phyloP scores from a whole-genome alignment of 2,113 vertebrate species.

The Callaeas wilsoni region DNA sequence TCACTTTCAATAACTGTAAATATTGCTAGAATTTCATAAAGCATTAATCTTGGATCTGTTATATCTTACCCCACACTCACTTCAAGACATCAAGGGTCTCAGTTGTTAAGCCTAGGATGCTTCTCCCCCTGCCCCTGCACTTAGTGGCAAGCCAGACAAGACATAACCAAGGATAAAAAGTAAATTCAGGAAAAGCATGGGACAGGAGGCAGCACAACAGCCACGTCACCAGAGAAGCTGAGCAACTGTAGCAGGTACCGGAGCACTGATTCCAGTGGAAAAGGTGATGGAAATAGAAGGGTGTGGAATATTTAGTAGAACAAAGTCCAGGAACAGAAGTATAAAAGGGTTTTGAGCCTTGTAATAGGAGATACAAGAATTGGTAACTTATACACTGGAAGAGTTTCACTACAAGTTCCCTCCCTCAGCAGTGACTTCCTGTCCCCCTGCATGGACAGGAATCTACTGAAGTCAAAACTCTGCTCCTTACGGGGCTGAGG shows the following conservation, averaged over 20 bases:
- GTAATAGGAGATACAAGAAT: background rate
- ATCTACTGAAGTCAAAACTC: background rate
- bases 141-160: background rate
- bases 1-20: background rate
- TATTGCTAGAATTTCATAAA: background rate
- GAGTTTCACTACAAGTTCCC: background rate
- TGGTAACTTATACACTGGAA: background rate
- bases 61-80: background rate
- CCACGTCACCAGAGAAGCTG: background rate
- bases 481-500: background rate
- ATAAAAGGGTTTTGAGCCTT: background rate
- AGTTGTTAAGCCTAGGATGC: background rate
- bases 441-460: background rate
- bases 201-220: background rate
- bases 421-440: background rate
- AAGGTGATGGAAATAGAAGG: background rate
- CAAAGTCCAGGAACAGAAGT: background rate
- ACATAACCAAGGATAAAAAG: background rate
- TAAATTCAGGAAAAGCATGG: background rate
- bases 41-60: background rate
- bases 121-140: fast-evolving
- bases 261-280: background rate
- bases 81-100: background rate
- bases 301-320: background rate
- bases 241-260: background rate